phyloP scores from a whole-genome alignment of 2,888 invertebrate species.

The Helicoverpa assulta region DNA sequence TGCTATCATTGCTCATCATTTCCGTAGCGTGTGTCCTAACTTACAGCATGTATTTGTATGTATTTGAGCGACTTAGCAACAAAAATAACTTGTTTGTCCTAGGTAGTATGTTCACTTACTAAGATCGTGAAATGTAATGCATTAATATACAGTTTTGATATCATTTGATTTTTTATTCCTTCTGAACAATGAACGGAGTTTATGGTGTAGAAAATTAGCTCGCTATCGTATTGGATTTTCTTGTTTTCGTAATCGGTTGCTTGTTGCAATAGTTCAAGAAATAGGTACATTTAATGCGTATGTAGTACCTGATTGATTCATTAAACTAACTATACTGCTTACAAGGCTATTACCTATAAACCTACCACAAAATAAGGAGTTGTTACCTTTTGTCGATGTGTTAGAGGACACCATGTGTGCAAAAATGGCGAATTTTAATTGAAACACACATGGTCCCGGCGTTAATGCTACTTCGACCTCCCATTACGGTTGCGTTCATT shows the following conservation, averaged over 20 bases:
- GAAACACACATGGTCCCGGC: conserved; percentile 1
- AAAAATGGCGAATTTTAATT: conserved; percentile 21
- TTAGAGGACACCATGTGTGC: conserved; percentile 19
- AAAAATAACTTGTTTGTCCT: conserved; percentile 69
- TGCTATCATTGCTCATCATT: conserved; percentile 63
- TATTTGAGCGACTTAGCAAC: conserved; percentile 69
- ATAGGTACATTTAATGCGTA: neutral
- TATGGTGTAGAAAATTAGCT: conserved; percentile 17
- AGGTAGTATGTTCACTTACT: conserved; percentile 72
- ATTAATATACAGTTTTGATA: conserved; percentile 40
- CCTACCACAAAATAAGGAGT: neutral
- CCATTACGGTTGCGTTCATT: conserved; percentile 34
- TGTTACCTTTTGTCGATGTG: conserved; percentile 15
- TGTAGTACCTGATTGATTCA: neutral
- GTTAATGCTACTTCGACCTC: conserved; percentile 18
- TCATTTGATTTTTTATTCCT: conserved; percentile 49
- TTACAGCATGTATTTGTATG: conserved; percentile 75
- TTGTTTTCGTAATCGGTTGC: conserved; percentile 6
- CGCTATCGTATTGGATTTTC: conserved; percentile 4
- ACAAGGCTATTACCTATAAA: neutral
- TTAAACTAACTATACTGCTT: neutral
- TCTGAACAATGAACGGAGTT: conserved; percentile 10
- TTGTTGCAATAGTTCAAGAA: neutral
- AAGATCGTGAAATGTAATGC: conserved; percentile 35
- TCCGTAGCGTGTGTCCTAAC: conserved; percentile 67